Evolutionary conservation across 2,113 vertebrate genomes (phyloP).

Genomic region (Beaufortia kweichowensis): DNA sequence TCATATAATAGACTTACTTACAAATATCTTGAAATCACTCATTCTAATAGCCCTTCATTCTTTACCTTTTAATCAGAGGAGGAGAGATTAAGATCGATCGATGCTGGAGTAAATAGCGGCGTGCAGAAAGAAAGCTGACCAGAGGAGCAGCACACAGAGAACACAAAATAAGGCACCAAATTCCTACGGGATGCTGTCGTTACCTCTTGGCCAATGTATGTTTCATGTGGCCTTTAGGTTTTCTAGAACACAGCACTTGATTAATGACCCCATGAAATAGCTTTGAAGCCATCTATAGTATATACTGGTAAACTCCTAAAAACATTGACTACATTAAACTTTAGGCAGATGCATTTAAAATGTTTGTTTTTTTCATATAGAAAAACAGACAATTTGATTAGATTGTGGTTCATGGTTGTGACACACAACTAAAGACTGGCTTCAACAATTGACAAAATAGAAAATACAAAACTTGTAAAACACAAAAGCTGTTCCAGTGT

Average conservation of each 20-base stretch:
- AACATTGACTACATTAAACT: too few relatives aligned
- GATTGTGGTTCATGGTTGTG: too few relatives aligned
- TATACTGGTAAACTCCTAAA: too few relatives aligned
- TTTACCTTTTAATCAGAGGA: slow-evolving; percentile 42
- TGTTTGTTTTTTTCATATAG: too few relatives aligned
- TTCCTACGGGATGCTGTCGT: slow-evolving; percentile 10
- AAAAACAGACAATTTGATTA: too few relatives aligned
- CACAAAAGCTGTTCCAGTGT: too few relatives aligned
- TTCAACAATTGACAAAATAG: too few relatives aligned
- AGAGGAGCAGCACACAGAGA: slow-evolving; percentile 13
- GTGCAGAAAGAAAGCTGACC: slow-evolving; percentile 18
- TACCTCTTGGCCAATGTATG: not conserved
- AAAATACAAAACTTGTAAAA: too few relatives aligned
- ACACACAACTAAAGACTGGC: too few relatives aligned
- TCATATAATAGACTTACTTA: slow-evolving; percentile 24
- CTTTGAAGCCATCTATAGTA: too few relatives aligned
- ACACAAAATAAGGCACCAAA: slow-evolving; percentile 16
- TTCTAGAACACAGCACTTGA: slow-evolving; percentile 4
- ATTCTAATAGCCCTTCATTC: slow-evolving; percentile 24
- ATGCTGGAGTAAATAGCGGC: slow-evolving; percentile 21
- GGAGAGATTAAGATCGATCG: slow-evolving; percentile 36
- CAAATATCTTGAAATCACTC: not conserved
- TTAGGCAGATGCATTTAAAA: too few relatives aligned
- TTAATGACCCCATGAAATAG: not conserved
- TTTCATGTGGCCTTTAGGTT: slow-evolving; percentile 1